Evolutionary conservation across 2,797 vertebrate genomes (phyloP).

Genomic region (Tiaroga cobitis): DNA sequence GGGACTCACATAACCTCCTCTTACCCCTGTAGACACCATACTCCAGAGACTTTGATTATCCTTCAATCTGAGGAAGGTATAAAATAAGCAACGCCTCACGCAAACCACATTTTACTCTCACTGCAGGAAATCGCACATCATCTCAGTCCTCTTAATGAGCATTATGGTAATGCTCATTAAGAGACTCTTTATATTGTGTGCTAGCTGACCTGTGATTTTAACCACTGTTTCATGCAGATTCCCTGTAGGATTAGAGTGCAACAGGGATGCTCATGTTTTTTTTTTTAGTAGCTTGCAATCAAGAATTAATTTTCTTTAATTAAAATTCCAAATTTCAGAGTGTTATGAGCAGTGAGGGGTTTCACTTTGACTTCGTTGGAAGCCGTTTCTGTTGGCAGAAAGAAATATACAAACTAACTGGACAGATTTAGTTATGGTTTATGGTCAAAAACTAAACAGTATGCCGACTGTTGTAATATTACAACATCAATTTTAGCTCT

Average conservation of each 20-base stretch:
- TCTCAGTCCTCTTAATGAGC: constrained; percentile 12
- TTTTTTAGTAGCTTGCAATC: not conserved
- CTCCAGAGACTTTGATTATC: constrained; percentile 12
- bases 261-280: not conserved
- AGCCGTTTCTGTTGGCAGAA: too few relatives aligned
- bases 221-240: not conserved
- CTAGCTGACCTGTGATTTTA: constrained; percentile 31
- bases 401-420: too few relatives aligned
- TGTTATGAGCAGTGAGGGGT: not conserved
- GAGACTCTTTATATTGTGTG: constrained; percentile 7
- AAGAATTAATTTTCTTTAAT: not conserved
- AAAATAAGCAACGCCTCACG: constrained; percentile 51
- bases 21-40: constrained; percentile 12
- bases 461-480: too few relatives aligned
- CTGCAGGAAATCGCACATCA: constrained; percentile 29
- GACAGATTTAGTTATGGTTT: too few relatives aligned
- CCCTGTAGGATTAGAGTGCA: not conserved
- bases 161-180: constrained; percentile 42
- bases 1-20: not conserved
- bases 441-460: too few relatives aligned
- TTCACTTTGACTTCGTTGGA: too few relatives aligned
- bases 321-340: not conserved
- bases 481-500: too few relatives aligned
- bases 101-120: not conserved
- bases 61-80: constrained; percentile 6